Conservation (phyloP, 2,888 invertebrate genomes). For the Frankliniella intonsa region DNA sequence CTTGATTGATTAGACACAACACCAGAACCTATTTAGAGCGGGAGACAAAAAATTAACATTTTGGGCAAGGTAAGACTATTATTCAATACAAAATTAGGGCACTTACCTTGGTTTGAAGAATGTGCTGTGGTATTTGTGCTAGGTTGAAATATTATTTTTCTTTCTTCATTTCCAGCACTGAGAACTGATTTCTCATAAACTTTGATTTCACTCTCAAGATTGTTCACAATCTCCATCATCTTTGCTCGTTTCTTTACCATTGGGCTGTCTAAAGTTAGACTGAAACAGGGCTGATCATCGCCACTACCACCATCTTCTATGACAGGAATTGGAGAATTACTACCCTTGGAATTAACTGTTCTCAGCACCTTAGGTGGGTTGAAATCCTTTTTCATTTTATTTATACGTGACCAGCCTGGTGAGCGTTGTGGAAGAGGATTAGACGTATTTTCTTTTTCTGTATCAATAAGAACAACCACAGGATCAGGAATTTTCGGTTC, state of each 20-base stretch:
- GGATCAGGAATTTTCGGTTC: neutral
- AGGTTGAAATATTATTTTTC: neutral
- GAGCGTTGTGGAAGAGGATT: neutral
- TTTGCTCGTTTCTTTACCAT: neutral
- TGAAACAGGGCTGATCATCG: neutral
- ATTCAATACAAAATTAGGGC: neutral
- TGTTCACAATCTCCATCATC: neutral
- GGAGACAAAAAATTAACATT: neutral
- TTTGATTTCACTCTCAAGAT: neutral
- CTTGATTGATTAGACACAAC: neutral
- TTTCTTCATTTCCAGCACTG: too few relatives aligned
- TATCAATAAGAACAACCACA: neutral
- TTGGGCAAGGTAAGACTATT: neutral
- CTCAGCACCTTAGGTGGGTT: neutral
- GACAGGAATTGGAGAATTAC: neutral
- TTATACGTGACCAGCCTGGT: neutral
- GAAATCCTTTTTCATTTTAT: conserved; percentile 1
- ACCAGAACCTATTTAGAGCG: neutral
- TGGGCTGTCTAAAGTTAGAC: neutral
- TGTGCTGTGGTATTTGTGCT: too few relatives aligned
- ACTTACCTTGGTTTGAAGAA: too few relatives aligned
- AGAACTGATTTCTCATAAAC: neutral
- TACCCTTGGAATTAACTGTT: neutral
- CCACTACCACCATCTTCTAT: neutral
- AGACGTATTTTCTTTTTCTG: neutral